Percentiles rank a stretch among this genome's conserved stretches.
Evolutionary conservation across 2,113 vertebrate genomes (phyloP).

Genomic region (Oreochromis spilurus): DNA sequence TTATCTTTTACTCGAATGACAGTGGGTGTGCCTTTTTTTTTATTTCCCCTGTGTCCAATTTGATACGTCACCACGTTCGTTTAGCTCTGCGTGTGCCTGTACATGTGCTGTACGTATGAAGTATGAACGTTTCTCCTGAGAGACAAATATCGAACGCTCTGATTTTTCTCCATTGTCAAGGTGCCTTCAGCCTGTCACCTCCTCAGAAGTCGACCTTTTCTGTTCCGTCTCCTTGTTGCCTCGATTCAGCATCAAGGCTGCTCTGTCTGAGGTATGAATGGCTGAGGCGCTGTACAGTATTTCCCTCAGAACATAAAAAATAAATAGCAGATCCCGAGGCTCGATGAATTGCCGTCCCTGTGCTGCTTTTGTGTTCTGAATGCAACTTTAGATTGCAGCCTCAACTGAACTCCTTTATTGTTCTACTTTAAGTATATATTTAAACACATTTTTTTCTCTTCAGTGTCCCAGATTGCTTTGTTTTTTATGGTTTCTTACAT

Average conservation of each 20-base stretch:
- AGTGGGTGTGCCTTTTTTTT: neutral
- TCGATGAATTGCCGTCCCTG: neutral
- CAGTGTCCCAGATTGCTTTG: neutral
- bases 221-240: constrained; percentile 1
- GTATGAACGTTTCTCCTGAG: neutral
- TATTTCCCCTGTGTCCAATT: neutral
- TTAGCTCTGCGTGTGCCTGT: neutral
- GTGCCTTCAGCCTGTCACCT: neutral
- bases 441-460: neutral
- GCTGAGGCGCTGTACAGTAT: neutral
- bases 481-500: neutral
- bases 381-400: neutral
- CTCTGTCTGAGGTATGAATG: neutral
- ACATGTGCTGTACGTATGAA: neutral
- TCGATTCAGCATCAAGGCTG: constrained; percentile 24
- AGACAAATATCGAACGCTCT: neutral
- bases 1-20: constrained; percentile 34
- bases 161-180: constrained; percentile 12
- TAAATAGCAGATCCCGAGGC: constrained; percentile 2
- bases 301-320: neutral
- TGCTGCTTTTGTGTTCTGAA: neutral
- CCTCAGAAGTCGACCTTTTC: constrained; percentile 4
- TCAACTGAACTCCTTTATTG: neutral
- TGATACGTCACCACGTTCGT: neutral
- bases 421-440: neutral